phyloP scores from a whole-genome alignment of 2,888 invertebrate genomes.

The Parnassius mnemosyne region DNA sequence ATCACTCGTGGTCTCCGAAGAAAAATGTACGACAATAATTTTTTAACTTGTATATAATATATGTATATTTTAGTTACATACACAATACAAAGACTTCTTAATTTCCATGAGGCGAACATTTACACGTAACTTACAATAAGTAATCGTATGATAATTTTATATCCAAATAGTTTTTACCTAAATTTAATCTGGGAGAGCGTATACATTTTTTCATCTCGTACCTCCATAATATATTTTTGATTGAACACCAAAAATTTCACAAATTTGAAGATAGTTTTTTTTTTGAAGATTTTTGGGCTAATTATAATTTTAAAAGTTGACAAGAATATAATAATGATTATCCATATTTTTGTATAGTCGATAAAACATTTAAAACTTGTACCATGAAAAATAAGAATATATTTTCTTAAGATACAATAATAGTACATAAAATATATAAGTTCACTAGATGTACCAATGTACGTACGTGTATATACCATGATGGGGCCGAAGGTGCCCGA shows the following conservation, averaged over 20 bases:
- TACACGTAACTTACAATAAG: slow-evolving; percentile 74
- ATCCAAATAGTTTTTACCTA: slow-evolving; percentile 77
- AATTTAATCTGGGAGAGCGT: slow-evolving; percentile 77
- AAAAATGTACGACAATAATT: slow-evolving; percentile 72
- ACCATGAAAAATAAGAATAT: slow-evolving; percentile 81
- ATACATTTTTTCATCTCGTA: slow-evolving; percentile 74
- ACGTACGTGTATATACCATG: slow-evolving; percentile 65
- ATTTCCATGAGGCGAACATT: slow-evolving; percentile 76
- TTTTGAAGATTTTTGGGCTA: slow-evolving; percentile 74
- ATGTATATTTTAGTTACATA: slow-evolving; percentile 79
- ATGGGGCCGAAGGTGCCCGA: slow-evolving; percentile 45
- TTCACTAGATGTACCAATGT: slow-evolving; percentile 73
- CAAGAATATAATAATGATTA: slow-evolving; percentile 80
- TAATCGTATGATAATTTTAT: slow-evolving; percentile 75
- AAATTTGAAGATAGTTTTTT: slow-evolving; percentile 76
- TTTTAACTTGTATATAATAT: slow-evolving; percentile 78
- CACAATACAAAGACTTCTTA: slow-evolving; percentile 78
- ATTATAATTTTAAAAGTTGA: slow-evolving; percentile 73
- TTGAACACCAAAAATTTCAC: slow-evolving; percentile 79
- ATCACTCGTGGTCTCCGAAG: slow-evolving; percentile 69
- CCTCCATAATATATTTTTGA: slow-evolving; percentile 71
- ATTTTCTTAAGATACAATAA: slow-evolving; percentile 80
- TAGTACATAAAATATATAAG: slow-evolving; percentile 81
- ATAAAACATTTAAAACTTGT: slow-evolving; percentile 81
- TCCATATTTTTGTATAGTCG: slow-evolving; percentile 80